phyloP scores from a whole-genome alignment of 2,797 vertebrate species.

The Phoebastria nigripes region DNA sequence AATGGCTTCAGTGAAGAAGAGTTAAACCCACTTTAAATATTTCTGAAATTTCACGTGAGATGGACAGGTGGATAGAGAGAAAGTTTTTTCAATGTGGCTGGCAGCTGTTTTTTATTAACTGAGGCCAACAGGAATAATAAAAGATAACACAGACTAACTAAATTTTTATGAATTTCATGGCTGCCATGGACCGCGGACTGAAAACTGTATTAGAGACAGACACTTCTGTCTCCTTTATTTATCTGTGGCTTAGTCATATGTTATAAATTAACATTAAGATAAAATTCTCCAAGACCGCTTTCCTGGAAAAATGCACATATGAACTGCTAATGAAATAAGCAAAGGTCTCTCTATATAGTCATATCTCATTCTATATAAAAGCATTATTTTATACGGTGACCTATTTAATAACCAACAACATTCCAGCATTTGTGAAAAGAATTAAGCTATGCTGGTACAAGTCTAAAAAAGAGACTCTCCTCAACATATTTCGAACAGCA shows the following conservation, averaged over 20 bases:
- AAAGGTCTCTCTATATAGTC: background rate
- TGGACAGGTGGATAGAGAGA: background rate
- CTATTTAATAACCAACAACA: background rate
- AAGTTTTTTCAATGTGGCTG: background rate
- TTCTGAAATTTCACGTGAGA: background rate
- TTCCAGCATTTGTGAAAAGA: background rate
- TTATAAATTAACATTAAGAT: background rate
- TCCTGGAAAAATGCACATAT: background rate
- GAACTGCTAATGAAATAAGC: background rate
- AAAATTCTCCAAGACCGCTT: background rate
- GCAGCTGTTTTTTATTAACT: background rate
- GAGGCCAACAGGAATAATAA: background rate
- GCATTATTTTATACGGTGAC: background rate
- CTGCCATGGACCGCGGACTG: background rate
- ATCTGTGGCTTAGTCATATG: background rate
- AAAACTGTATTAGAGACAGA: background rate
- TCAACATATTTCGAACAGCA: background rate
- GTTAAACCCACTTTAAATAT: background rate
- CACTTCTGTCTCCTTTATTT: background rate
- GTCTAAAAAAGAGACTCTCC: background rate
- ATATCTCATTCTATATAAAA: background rate
- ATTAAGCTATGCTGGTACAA: background rate
- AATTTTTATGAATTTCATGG: background rate
- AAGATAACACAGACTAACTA: background rate
- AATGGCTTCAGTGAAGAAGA: background rate